Conservation (phyloP, 2,888 invertebrate species). For the Machimus atricapillus region DNA sequence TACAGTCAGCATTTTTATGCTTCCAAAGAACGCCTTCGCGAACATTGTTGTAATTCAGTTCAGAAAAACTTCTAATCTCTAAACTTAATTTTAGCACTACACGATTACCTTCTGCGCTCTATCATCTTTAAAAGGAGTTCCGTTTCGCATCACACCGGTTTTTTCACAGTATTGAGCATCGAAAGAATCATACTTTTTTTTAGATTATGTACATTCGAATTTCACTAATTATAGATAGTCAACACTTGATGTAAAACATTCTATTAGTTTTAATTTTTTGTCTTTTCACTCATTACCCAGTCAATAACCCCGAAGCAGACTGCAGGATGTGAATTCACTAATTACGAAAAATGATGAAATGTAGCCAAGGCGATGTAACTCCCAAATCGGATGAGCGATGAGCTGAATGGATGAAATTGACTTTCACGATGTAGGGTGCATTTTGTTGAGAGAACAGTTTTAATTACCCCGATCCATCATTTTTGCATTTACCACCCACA, state of each 20-base stretch:
- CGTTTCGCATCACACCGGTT: not conserved
- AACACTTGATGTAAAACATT: not conserved
- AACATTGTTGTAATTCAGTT: not conserved
- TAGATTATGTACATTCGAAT: not conserved
- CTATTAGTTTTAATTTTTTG: not conserved
- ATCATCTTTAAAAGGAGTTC: not conserved
- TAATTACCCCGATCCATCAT: not conserved
- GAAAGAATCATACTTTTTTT: not conserved
- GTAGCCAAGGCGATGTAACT: not conserved
- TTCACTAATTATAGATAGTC: not conserved
- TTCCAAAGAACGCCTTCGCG: not conserved
- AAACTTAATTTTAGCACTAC: not conserved
- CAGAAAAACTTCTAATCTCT: not conserved
- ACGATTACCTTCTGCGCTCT: not conserved
- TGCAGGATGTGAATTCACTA: not conserved
- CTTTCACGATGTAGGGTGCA: not conserved
- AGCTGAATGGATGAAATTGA: not conserved
- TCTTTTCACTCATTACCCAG: not conserved
- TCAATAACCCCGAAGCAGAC: not conserved
- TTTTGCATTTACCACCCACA: not conserved
- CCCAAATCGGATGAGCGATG: not conserved
- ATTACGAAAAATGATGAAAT: not conserved
- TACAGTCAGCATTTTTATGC: constrained; percentile 44
- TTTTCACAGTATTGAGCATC: not conserved
- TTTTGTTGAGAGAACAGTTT: not conserved